Conservation (phyloP, 1,140 invertebrate species). For the Leptinotarsa lineolata region DNA sequence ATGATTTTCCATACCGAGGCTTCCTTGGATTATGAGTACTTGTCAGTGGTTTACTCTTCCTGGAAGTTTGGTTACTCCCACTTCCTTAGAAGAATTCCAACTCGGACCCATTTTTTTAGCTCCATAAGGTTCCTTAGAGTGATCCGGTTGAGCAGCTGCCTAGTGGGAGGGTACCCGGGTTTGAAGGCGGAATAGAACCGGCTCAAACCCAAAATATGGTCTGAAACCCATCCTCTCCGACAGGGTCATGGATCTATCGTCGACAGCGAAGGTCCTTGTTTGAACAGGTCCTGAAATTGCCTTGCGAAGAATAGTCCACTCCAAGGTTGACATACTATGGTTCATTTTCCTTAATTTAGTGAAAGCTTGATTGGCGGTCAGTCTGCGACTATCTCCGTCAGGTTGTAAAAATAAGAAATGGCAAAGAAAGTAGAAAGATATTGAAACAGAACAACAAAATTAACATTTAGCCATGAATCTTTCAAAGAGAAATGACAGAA, state of each 20-base stretch:
- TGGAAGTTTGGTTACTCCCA: background rate
- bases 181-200: no score
- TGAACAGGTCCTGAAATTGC: background rate
- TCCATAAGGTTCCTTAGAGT: background rate
- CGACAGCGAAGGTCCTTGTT: background rate
- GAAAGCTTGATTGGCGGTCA: background rate
- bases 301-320: background rate
- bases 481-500: no score
- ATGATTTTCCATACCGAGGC: background rate
- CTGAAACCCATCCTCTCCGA: background rate
- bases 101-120: background rate
- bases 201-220: no score
- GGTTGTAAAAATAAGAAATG: no score
- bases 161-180: no score
- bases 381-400: no score
- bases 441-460: no score
- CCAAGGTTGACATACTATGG: background rate
- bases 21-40: background rate
- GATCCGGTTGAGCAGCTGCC: background rate
- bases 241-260: background rate
- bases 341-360: background rate
- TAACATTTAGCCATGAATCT: no score
- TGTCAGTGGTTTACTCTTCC: background rate
- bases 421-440: no score
- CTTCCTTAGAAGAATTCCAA: background rate